Conservation (phyloP, 1,140 invertebrate species). For the Sarcophaga peregrina region DNA sequence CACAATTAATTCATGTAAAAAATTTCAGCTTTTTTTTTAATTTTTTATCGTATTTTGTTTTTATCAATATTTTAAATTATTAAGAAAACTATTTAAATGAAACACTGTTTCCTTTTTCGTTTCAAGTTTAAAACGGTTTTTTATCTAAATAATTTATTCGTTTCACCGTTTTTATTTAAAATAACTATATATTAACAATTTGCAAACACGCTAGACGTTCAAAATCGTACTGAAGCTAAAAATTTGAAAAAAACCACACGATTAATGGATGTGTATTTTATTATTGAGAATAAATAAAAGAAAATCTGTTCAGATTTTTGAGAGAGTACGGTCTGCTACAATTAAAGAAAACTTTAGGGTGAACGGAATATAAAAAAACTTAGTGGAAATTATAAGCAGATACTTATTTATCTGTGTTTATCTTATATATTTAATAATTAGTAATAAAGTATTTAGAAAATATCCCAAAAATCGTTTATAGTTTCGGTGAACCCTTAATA, state of each 20-base stretch:
- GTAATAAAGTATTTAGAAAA: no score
- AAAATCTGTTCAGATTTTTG: background rate
- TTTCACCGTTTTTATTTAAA: constrained; percentile 14
- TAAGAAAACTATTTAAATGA: background rate
- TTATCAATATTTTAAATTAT: background rate
- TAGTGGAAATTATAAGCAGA: no score
- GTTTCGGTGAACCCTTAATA: background rate
- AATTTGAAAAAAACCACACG: background rate
- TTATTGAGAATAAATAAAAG: background rate
- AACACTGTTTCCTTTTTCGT: background rate
- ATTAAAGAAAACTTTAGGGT: constrained; percentile 14
- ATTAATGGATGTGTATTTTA: background rate
- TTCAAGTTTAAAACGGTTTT: background rate
- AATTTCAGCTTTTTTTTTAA: background rate
- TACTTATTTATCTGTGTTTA: no score
- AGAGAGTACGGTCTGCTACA: background rate
- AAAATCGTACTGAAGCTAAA: constrained; percentile 31
- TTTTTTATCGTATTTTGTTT: background rate
- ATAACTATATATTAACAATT: constrained; percentile 4
- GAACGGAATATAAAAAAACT: background rate
- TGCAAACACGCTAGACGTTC: constrained; percentile 37
- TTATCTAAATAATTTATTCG: background rate
- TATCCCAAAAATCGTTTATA: background rate
- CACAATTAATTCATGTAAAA: background rate
- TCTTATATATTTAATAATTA: no score